Evolutionary conservation across 2,113 vertebrate genomes (phyloP).

Genomic region (Eolophus roseicapilla): DNA sequence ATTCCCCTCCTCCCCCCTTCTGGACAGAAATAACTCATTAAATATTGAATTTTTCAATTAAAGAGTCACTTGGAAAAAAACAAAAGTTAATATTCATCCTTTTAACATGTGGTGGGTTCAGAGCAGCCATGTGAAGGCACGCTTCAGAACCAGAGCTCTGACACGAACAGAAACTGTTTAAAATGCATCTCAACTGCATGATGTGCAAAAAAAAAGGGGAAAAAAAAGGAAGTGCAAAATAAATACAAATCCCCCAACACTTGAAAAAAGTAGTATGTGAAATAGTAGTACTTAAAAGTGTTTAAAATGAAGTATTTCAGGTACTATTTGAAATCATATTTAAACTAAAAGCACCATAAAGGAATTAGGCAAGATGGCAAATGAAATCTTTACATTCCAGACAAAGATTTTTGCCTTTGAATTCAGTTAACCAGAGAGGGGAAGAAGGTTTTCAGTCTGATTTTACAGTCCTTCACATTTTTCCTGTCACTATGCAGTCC

Average conservation of each 20-base stretch:
- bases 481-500: accelerated
- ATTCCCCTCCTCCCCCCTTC: background rate
- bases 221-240: background rate
- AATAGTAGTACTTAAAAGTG: background rate
- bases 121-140: background rate
- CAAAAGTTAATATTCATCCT: constrained; percentile 43
- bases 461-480: background rate
- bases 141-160: background rate
- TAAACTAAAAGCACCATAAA: background rate
- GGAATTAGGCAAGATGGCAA: background rate
- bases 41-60: constrained; percentile 64
- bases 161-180: background rate
- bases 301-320: background rate
- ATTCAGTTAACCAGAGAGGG: background rate
- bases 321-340: background rate
- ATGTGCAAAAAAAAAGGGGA: accelerated
- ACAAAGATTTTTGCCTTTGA: background rate
- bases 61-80: constrained; percentile 29
- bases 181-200: background rate
- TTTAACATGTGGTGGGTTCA: background rate
- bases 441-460: background rate
- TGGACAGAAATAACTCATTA: constrained; percentile 41
- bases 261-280: background rate
- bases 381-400: background rate
- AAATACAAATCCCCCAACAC: background rate